Percentiles rank a stretch among this genome's conserved stretches.
Evolutionary conservation across 2,113 vertebrate genomes (phyloP).

Genomic region (Tragelaphus strepsiceros): DNA sequence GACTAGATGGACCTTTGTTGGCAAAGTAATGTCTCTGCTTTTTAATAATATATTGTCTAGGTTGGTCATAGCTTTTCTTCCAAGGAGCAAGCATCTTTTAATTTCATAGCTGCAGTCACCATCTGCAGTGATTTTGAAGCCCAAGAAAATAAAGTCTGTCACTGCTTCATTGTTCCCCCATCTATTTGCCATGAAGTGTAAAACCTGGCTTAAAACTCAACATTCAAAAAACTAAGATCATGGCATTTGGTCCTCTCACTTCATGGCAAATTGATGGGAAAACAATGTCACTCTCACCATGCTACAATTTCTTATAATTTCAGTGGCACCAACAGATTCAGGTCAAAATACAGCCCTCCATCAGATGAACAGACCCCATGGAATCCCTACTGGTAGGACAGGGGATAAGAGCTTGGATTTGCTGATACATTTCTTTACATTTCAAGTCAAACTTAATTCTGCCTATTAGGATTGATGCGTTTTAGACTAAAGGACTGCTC

Average conservation of each 20-base stretch:
- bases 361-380: neutral
- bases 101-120: neutral
- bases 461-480: neutral
- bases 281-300: neutral
- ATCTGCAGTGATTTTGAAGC: neutral
- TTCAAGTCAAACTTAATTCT: neutral
- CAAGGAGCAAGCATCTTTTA: neutral
- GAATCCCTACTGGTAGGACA: neutral
- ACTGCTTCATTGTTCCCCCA: neutral
- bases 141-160: neutral
- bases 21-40: neutral
- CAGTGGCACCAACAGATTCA: neutral
- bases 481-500: neutral
- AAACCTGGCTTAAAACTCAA: neutral
- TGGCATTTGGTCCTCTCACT: neutral
- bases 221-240: neutral
- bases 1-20: neutral
- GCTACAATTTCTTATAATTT: neutral
- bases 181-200: neutral
- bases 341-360: neutral
- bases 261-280: neutral
- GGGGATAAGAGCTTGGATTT: neutral
- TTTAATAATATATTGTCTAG: neutral
- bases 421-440: neutral
- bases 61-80: neutral